phyloP scores from a whole-genome alignment of 1,140 invertebrate genomes.

The Wiebesia pumilae region DNA sequence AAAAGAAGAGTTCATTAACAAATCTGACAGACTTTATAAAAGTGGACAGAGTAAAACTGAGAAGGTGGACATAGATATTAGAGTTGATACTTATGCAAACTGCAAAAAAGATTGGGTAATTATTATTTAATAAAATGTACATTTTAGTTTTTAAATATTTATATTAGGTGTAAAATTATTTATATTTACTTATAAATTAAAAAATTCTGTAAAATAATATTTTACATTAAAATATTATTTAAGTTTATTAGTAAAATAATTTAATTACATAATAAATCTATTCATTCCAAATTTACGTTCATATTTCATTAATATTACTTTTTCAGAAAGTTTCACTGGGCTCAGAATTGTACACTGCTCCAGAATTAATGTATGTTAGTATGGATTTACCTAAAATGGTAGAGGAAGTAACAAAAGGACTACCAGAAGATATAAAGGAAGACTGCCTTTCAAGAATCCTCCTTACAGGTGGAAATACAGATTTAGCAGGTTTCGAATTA shows the following conservation, averaged over 20 bases:
- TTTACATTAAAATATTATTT: too few relatives aligned
- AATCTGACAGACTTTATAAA: constrained; percentile 48
- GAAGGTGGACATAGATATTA: constrained; percentile 69
- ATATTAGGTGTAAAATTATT: not conserved
- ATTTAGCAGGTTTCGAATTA: constrained; percentile 72
- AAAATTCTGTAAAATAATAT: not conserved
- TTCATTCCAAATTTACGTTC: not conserved
- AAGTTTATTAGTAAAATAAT: not conserved
- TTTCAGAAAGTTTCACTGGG: constrained; percentile 72
- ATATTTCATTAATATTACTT: constrained; percentile 10
- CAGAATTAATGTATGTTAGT: constrained; percentile 75
- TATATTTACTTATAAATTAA: not conserved
- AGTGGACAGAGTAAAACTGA: constrained; percentile 57
- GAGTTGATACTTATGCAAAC: constrained; percentile 70
- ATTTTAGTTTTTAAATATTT: too few relatives aligned
- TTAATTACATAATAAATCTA: not conserved
- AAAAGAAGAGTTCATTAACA: constrained; percentile 65
- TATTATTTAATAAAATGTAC: constrained; percentile 3
- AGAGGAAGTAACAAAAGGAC: constrained; percentile 70
- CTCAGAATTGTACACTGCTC: constrained; percentile 74
- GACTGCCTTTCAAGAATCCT: constrained; percentile 74
- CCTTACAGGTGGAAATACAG: constrained; percentile 76
- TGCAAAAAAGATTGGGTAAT: constrained; percentile 70
- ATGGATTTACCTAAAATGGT: constrained; percentile 73
- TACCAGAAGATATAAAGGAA: constrained; percentile 69